A percentile compares a stretch with the other conserved stretches of the same genome.
Conservation (phyloP, 2,888 invertebrate species). For the Drosophila melanosoma region DNA sequence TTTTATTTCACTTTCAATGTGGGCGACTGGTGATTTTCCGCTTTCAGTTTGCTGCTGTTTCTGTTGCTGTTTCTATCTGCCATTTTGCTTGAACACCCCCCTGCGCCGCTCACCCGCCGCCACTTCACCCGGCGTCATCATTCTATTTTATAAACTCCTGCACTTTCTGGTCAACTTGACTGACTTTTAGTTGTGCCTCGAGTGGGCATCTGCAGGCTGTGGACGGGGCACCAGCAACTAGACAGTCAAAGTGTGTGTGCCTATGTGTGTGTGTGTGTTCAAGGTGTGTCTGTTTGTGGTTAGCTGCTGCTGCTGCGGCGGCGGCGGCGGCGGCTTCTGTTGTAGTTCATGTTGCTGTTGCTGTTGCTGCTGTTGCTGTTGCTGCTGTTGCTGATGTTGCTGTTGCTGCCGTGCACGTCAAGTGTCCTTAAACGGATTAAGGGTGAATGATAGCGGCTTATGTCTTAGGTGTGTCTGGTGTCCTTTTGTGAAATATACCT, state of each 20-base stretch:
- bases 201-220: slow-evolving; percentile 23
- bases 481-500: slow-evolving; percentile 67
- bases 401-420: slow-evolving; percentile 65
- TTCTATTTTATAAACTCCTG: slow-evolving; percentile 78
- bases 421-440: slow-evolving; percentile 81
- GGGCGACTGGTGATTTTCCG: slow-evolving; percentile 37
- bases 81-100: slow-evolving; percentile 39
- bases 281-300: slow-evolving; percentile 73
- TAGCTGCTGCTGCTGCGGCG: slow-evolving; percentile 35
- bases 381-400: slow-evolving; percentile 35
- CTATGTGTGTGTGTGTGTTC: slow-evolving; percentile 24
- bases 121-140: slow-evolving; percentile 45
- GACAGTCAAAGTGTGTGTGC: not conserved
- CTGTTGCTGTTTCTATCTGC: slow-evolving; percentile 49
- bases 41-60: slow-evolving; percentile 24
- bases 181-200: slow-evolving; percentile 74
- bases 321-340: no score
- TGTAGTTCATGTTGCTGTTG: slow-evolving; percentile 41
- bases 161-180: slow-evolving; percentile 80
- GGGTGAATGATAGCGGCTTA: slow-evolving; percentile 81
- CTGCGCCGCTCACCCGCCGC: not conserved
- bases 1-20: slow-evolving; percentile 59
- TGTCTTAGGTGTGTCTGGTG: slow-evolving; percentile 78
- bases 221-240: not conserved
- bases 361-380: slow-evolving; percentile 38